Evolutionary conservation across 2,797 vertebrate genomes (phyloP), one percentile per base, ranked within the genome.

Genomic region (Sebastes iracundus): DNA sequence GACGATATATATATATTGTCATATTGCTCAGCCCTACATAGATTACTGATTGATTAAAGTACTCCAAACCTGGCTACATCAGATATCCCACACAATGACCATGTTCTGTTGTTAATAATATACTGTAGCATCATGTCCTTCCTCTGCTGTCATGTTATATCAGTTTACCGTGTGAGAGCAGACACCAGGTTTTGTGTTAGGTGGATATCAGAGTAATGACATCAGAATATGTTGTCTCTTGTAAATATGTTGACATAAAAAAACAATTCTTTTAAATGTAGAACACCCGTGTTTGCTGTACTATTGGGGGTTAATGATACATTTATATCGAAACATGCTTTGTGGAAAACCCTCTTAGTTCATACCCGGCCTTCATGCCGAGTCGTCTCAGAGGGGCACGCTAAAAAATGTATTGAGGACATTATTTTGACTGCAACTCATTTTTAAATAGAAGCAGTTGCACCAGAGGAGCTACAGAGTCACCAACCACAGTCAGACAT

Each of bases 361-460:
- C 61, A 32, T 32, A 52, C 35, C 35, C 28, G 35, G 82, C 73
- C 61, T 74, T 63, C 66, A 56, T 56, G 67, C n/a, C 53, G 49
- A n/a, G 49, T 77, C 2, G 53, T 87, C 88, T 88, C 87, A 71
- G 35, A 49, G 81, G 85, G 38, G 28, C 82, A 35, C 28, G 16
- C 70, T 79, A 86, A 87, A 89, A 90, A 88, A 90, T 90, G 83
- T 81, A 91, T 85, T 82, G 76, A 78, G 84, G 86, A 67, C 87
- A 90, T 80, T 72, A 83, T 86, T 85, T 81, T 80, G 75, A 82
- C 82, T 85, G 82, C 35, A 46, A 60, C 75, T 66, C 1, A 6
- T 72, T 89, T 84, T 84, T 86, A 64, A 82, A 88, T 80, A 82
- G 76, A 76, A 35, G 42, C 58, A 72, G 58, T 73, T 61, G 58